Evolutionary conservation across 92 coral and sea anemone species (phyloP).

Genomic region (Actinernus sp.): DNA sequence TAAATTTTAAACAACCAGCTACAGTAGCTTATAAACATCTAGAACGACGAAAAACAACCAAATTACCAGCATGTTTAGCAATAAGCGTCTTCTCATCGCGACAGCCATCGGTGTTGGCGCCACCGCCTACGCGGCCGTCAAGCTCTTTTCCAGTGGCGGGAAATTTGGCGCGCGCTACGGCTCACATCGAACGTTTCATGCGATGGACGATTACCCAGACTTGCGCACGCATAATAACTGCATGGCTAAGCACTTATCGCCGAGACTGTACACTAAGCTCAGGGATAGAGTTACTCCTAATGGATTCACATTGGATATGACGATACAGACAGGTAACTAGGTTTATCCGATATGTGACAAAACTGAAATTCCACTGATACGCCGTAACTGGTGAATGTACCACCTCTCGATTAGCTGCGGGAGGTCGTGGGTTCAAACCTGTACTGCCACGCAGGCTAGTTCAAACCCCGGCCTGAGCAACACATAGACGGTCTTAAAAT

Average conservation of each 20-base stretch:
- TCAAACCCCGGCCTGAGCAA: too few relatives aligned
- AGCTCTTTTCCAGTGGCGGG: constrained; percentile 8
- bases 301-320: constrained; percentile 87
- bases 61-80: constrained; percentile 2
- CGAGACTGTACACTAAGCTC: constrained; percentile 82
- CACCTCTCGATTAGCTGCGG: too few relatives aligned
- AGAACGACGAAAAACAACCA: too few relatives aligned
- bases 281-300: constrained; percentile 67
- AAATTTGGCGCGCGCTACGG: constrained; percentile 7
- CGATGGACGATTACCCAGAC: constrained; percentile 91
- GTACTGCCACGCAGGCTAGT: too few relatives aligned
- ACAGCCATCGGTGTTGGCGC: constrained; percentile 23
- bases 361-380: background rate
- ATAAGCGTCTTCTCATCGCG: constrained; percentile 15
- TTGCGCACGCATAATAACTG: constrained; percentile 88
- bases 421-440: too few relatives aligned
- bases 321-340: constrained; percentile 77
- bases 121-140: constrained; percentile 16
- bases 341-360: too few relatives aligned
- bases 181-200: constrained; percentile 18
- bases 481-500: too few relatives aligned
- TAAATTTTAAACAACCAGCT: too few relatives aligned
- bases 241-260: constrained; percentile 91
- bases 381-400: too few relatives aligned
- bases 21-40: too few relatives aligned